These are phyloP conservation scores for Diadumene lineata DNA, from an alignment of 92 coral and sea anemone species.

Conservation along the genomic window DNA sequence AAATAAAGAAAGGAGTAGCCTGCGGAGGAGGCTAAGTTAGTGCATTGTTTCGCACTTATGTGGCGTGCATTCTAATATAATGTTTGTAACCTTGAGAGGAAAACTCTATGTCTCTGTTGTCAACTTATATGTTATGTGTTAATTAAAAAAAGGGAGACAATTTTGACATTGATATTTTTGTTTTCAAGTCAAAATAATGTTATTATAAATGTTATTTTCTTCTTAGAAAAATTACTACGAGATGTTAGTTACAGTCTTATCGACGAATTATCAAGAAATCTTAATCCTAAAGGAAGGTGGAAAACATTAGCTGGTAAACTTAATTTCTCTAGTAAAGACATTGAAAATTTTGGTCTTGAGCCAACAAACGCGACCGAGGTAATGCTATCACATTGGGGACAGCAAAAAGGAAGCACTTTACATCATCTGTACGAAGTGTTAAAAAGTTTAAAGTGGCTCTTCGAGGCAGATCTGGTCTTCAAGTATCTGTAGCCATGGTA, in stretches of 20 bases:
- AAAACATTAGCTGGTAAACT: conserved; percentile 58
- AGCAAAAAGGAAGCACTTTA: conserved; percentile 44
- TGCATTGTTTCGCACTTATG: too few relatives aligned
- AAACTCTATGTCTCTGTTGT: too few relatives aligned
- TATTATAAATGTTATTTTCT: too few relatives aligned
- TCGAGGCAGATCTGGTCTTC: conserved; percentile 47
- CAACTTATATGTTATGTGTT: too few relatives aligned
- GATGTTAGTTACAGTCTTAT: conserved; percentile 48
- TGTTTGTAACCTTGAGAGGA: too few relatives aligned
- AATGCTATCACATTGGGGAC: conserved; percentile 69
- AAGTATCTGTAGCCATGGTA: conserved; percentile 26
- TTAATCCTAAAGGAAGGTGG: conserved; percentile 70
- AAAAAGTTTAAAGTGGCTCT: conserved; percentile 35
- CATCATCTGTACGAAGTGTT: conserved; percentile 39
- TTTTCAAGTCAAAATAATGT: too few relatives aligned
- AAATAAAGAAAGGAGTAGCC: too few relatives aligned
- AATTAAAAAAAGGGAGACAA: too few relatives aligned
- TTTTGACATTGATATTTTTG: too few relatives aligned
- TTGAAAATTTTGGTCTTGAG: conserved; percentile 53
- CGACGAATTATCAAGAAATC: conserved; percentile 35
- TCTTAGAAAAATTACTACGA: conserved; percentile 46
- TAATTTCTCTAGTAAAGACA: conserved; percentile 44
- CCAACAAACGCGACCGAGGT: conserved; percentile 46
- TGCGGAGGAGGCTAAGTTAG: too few relatives aligned
- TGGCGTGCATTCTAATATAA: too few relatives aligned